Evolutionary conservation across 2,113 vertebrate genomes (phyloP).

Genomic region (Apodemus speciosus): DNA sequence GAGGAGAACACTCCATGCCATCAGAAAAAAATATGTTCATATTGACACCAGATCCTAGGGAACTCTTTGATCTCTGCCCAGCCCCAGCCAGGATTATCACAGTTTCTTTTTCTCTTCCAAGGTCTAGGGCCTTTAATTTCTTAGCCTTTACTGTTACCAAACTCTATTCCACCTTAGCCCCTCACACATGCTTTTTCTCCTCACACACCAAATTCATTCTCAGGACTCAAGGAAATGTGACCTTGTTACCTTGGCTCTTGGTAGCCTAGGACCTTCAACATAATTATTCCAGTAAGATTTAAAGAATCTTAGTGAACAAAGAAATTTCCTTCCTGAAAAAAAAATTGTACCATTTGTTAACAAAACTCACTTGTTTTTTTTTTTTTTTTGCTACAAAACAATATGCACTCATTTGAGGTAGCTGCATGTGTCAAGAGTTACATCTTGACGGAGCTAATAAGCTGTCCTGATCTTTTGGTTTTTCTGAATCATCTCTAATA

Average conservation of each 20-base stretch:
- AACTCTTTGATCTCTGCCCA: neutral
- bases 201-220: neutral
- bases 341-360: neutral
- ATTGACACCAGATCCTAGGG: neutral
- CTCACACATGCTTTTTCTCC: neutral
- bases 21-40: neutral
- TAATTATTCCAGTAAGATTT: neutral
- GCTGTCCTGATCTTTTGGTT: neutral
- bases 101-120: neutral
- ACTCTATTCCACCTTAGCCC: neutral
- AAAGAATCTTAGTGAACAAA: neutral
- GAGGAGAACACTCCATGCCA: neutral
- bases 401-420: neutral
- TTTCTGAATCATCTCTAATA: neutral
- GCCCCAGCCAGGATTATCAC: neutral
- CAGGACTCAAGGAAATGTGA: neutral
- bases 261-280: neutral
- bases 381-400: neutral
- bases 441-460: neutral
- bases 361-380: neutral
- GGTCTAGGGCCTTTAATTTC: neutral
- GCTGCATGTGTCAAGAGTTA: neutral
- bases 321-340: constrained; percentile 3
- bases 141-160: neutral
- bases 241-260: neutral